Conservation (phyloP, 2,888 invertebrate genomes). For the Muschampia plurimacula region DNA sequence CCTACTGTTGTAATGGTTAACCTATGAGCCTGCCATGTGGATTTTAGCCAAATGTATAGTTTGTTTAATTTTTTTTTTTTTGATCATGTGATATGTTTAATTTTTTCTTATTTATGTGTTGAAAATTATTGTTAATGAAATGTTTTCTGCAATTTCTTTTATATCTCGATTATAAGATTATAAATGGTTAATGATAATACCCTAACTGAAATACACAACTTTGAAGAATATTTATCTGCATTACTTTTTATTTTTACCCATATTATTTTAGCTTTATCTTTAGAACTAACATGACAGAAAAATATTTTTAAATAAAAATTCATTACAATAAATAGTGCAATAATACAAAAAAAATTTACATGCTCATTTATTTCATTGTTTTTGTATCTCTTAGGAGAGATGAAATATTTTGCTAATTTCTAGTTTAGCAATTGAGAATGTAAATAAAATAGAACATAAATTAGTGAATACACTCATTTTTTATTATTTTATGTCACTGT, state of each 20-base stretch:
- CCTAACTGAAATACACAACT: conserved; percentile 81
- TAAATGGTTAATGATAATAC: conserved; percentile 65
- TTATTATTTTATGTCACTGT: background rate
- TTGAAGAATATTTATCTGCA: conserved; percentile 66
- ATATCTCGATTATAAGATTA: conserved; percentile 73
- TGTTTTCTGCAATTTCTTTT: conserved; percentile 72
- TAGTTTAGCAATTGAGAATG: background rate
- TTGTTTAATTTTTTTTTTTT: conserved; percentile 68
- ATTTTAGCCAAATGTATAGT: conserved; percentile 82
- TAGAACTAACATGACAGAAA: background rate
- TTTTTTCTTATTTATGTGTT: conserved; percentile 82
- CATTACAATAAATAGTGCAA: too few species aligned
- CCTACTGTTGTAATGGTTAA: conserved; percentile 66
- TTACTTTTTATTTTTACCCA: conserved; percentile 8
- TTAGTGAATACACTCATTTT: background rate
- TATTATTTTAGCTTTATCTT: background rate
- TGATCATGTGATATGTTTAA: conserved; percentile 82
- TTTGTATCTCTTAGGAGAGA: too few species aligned
- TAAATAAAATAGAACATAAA: background rate
- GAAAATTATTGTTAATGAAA: conserved; percentile 71
- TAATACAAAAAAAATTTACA: too few species aligned
- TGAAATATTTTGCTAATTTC: too few species aligned
- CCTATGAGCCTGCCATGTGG: conserved; percentile 67
- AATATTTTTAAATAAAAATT: too few species aligned
- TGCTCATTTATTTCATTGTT: too few species aligned